These are phyloP conservation scores for Pseudorhombus dupliciocellatus DNA, from an alignment of 2,113 vertebrate genomes.

Conservation along the genomic window DNA sequence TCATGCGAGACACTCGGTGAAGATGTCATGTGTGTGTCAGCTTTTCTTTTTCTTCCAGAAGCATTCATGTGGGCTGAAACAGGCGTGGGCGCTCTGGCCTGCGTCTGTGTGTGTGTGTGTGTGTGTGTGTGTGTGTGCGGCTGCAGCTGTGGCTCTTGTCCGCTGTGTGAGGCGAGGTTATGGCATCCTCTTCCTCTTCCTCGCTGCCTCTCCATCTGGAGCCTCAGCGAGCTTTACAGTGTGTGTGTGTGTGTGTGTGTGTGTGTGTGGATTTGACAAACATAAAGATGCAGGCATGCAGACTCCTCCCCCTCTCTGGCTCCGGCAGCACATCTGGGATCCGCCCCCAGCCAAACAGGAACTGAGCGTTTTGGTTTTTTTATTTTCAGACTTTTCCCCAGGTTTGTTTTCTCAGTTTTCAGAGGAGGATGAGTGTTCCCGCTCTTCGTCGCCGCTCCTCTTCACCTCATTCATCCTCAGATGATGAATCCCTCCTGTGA, in stretches of 20 bases:
- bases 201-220: conserved; percentile 11
- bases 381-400: no score
- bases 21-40: no score
- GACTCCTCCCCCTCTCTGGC: no score
- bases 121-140: no score
- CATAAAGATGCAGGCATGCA: no score
- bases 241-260: not conserved
- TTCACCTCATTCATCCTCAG: conserved; percentile 27
- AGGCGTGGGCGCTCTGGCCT: no score
- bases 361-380: not conserved
- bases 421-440: not conserved
- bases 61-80: no score
- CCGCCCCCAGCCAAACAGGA: conserved; percentile 41
- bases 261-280: not conserved
- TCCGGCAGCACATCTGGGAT: conserved; percentile 34
- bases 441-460: conserved; percentile 1
- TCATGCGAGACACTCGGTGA: no score
- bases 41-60: no score
- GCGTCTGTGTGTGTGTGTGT: not conserved
- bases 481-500: conserved; percentile 22
- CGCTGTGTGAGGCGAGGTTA: not conserved
- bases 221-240: conserved; percentile 55
- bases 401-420: no score
- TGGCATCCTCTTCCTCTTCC: not conserved
- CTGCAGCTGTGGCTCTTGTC: no score